Evolutionary conservation across 2,797 vertebrate species (phyloP).

Genomic region (Tiaroga cobitis): DNA sequence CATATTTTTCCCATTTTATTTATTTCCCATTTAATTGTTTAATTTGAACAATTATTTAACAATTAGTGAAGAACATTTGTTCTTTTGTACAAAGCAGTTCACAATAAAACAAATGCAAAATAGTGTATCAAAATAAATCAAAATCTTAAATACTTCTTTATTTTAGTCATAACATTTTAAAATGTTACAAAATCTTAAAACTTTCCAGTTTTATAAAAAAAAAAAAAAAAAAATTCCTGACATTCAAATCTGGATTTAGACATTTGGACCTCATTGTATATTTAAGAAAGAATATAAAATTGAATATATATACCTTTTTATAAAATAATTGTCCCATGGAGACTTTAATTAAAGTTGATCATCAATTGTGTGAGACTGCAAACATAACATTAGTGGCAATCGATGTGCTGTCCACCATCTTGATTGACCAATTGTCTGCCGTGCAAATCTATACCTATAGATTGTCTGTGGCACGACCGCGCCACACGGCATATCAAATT

Average conservation of each 20-base stretch:
- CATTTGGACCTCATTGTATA: not conserved
- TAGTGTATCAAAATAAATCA: not conserved
- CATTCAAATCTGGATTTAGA: not conserved
- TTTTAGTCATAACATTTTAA: not conserved
- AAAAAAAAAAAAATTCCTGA: not conserved
- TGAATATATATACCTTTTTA: not conserved
- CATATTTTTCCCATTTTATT: too few species aligned
- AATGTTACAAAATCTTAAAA: not conserved
- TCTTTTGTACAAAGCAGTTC: not conserved
- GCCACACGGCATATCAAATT: slow-evolving; percentile 54
- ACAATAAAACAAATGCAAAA: not conserved
- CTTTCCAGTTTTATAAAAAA: not conserved
- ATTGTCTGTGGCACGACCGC: slow-evolving; percentile 51
- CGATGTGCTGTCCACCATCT: slow-evolving; percentile 55
- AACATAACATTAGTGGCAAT: slow-evolving; percentile 58
- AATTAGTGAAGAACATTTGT: not conserved
- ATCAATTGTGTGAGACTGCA: slow-evolving; percentile 54
- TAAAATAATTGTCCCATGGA: slow-evolving; percentile 10
- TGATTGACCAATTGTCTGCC: slow-evolving; percentile 60
- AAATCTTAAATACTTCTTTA: not conserved
- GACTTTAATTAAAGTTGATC: slow-evolving; percentile 46
- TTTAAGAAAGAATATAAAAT: not conserved
- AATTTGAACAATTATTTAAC: not conserved
- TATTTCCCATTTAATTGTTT: too few species aligned
- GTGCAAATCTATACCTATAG: slow-evolving; percentile 57